Evolutionary conservation across 2,888 invertebrate genomes (phyloP), one percentile per base, ranked within the genome.

Genomic region (Malachius bipustulatus): DNA sequence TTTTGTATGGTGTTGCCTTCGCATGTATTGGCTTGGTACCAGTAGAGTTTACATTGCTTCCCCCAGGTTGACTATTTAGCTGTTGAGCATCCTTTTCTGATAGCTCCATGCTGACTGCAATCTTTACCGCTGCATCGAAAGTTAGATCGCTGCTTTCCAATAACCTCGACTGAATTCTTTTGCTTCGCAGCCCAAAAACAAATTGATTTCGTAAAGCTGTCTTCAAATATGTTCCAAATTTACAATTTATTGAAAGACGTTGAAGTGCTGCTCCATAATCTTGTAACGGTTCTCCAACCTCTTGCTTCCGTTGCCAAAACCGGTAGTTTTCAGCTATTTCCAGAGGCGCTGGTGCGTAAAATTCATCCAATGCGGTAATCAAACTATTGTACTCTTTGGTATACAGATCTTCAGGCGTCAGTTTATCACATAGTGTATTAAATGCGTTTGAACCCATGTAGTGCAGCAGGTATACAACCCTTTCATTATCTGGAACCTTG

Each of bases 111-210:
- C 3, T 16, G 27, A 16, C 16, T 29, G 37, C 29, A 4, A 13
- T 36, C 14, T 38, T 26, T 11, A 35, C 26, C 1, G 40, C 40
- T 15, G 35, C 38, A 4, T 40, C 38, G 19, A 35, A 38, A 3
- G 35, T 35, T 24, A 38, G 28, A 4, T 40, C 35, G 10, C 13
- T 15, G 12, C 19, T 15, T 16, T 40, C 40, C 16, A 40, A 32
- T 15, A 36, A 9, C 26, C 38, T 13, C 4, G 34, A 16, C 13
- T 32, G 36, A 6, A 39, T 31, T 10, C 31, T 13, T 10, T 37
- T 29, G 11, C 36, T n/a, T 30, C 14, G 30, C n/a, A 30, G 12
- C 9, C 30, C 30, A n/a, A 30, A 30, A 10, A 30, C 30, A 4
- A 30, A 30, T 14, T 30, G 30, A 10, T 30, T 14, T 30, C 30